Conservation (phyloP, 1,140 invertebrate species). For the Macrobrachium rosenbergii region DNA sequence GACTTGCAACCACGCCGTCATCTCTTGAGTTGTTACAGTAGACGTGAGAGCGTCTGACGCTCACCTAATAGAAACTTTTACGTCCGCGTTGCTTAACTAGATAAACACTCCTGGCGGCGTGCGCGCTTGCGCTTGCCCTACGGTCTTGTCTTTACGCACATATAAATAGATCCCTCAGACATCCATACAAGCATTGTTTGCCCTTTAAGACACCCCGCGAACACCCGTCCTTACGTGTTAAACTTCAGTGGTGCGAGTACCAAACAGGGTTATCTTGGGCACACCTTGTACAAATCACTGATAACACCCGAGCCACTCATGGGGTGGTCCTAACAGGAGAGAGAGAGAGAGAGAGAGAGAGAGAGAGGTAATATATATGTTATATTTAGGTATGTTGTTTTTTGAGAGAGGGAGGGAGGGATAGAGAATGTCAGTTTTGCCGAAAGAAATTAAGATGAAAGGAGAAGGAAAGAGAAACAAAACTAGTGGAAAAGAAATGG, state of each 20-base stretch:
- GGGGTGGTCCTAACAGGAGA: slow-evolving; percentile 22
- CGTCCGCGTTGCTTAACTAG: no score
- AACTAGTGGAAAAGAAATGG: not conserved
- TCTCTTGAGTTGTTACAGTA: no score
- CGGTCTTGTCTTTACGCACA: no score
- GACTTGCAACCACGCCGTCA: no score
- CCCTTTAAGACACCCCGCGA: no score
- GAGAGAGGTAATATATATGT: not conserved
- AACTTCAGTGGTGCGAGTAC: not conserved
- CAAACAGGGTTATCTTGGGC: slow-evolving; percentile 3
- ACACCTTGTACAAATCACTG: slow-evolving; percentile 41
- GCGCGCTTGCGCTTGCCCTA: no score
- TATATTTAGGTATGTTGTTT: not conserved
- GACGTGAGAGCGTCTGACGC: no score
- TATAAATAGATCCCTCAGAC: no score
- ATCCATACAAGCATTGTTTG: no score
- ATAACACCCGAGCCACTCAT: not conserved
- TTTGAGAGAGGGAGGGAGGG: slow-evolving; percentile 4
- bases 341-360: not conserved
- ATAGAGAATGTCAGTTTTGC: not conserved
- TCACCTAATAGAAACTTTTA: no score
- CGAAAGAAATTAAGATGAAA: not conserved
- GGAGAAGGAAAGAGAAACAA: slow-evolving; percentile 27
- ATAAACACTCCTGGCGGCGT: no score
- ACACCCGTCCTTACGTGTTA: no score